These are phyloP conservation scores for Macrostomum cliftonense DNA, from an alignment of 2,888 invertebrate species.

Conservation along the genomic window DNA sequence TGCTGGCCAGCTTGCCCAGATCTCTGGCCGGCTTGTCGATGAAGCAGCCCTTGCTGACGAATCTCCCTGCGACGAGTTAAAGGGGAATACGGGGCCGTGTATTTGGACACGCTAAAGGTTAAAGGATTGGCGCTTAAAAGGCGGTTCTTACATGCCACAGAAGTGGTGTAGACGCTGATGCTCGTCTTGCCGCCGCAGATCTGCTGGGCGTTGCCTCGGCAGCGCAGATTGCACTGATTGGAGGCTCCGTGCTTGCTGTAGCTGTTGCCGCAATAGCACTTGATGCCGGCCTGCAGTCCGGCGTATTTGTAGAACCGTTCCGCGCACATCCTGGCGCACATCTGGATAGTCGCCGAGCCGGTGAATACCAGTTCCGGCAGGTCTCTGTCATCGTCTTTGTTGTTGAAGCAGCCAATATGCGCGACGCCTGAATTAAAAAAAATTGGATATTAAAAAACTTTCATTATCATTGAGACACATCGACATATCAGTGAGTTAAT, in stretches of 20 bases:
- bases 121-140: too few relatives aligned
- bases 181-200: constrained; percentile 51
- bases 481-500: too few relatives aligned
- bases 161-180: constrained; percentile 51
- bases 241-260: constrained; percentile 28
- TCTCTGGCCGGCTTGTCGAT: too few relatives aligned
- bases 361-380: constrained; percentile 18
- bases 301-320: constrained; percentile 33
- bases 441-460: too few relatives aligned
- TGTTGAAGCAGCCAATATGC: constrained; percentile 22
- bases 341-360: constrained; percentile 19
- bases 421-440: constrained; percentile 4
- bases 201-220: constrained; percentile 46
- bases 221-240: constrained; percentile 28
- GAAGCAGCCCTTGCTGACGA: too few relatives aligned
- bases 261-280: constrained; percentile 42
- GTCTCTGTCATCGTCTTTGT: constrained; percentile 17
- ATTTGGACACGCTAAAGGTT: too few relatives aligned
- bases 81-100: too few relatives aligned
- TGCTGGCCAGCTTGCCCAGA: too few relatives aligned
- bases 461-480: too few relatives aligned
- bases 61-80: too few relatives aligned
- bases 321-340: constrained; percentile 12
- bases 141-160: too few relatives aligned
- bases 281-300: constrained; percentile 37